Evolutionary conservation across 2,113 vertebrate species (phyloP).

Genomic region (Psephotus haematonotus): DNA sequence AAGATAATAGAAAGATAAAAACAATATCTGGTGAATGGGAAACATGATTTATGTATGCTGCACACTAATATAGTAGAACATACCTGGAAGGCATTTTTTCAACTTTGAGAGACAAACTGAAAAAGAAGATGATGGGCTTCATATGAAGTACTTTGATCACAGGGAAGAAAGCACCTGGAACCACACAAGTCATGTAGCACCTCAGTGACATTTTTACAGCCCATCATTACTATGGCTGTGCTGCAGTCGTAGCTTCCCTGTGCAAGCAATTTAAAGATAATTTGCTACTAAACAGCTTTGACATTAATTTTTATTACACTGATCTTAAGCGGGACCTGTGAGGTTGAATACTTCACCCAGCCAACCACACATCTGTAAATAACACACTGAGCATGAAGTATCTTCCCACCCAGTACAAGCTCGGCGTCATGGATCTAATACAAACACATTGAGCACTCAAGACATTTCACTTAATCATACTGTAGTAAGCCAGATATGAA

Average conservation of each 20-base stretch:
- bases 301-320: conserved; percentile 14
- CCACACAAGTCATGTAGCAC: not conserved
- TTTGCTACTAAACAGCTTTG: not conserved
- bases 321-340: not conserved
- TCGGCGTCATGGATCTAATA: not conserved
- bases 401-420: not conserved
- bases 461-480: not conserved
- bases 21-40: conserved; percentile 37
- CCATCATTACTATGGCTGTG: not conserved
- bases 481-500: not conserved
- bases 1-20: conserved; percentile 73
- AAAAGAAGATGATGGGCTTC: not conserved
- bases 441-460: not conserved
- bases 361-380: not conserved
- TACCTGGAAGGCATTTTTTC: conserved; percentile 31
- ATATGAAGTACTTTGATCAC: not conserved
- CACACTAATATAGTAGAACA: conserved; percentile 19
- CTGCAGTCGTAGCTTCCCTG: not conserved
- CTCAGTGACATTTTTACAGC: not conserved
- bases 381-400: not conserved
- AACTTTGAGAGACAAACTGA: not conserved
- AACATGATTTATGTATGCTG: conserved; percentile 65
- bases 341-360: not conserved
- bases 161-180: not conserved
- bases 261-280: not conserved